phyloP scores from a whole-genome alignment of 2,113 vertebrate genomes.

The Solea senegalensis region DNA sequence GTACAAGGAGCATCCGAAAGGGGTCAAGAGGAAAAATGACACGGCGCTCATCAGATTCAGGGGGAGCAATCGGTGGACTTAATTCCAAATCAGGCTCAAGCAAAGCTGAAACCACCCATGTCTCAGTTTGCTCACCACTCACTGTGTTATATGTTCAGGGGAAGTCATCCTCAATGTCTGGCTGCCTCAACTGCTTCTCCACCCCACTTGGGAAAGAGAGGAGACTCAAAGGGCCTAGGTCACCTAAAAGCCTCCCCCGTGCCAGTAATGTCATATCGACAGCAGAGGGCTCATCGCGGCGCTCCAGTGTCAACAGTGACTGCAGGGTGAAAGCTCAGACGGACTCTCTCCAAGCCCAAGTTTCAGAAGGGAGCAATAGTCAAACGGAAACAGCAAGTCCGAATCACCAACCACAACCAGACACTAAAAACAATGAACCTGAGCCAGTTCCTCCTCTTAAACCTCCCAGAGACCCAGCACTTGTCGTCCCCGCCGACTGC shows the following conservation, averaged over 20 bases:
- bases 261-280: conserved; percentile 93
- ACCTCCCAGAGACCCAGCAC: conserved; percentile 66
- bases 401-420: conserved; percentile 71
- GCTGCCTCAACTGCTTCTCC: conserved; percentile 82
- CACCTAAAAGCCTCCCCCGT: conserved; percentile 85
- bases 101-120: conserved; percentile 78
- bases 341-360: conserved; percentile 68
- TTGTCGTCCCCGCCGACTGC: conserved; percentile 19
- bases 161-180: conserved; percentile 83
- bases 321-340: conserved; percentile 75
- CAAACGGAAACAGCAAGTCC: conserved; percentile 77
- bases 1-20: conserved; percentile 81
- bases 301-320: conserved; percentile 89
- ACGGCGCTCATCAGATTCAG: conserved; percentile 64
- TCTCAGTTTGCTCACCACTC: conserved; percentile 75
- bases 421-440: conserved; percentile 49
- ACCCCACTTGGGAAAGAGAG: conserved; percentile 82
- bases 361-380: conserved; percentile 61
- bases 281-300: conserved; percentile 89
- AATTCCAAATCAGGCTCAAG: conserved; percentile 55
- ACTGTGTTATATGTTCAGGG: conserved; percentile 81
- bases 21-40: conserved; percentile 66
- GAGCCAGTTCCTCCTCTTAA: conserved; percentile 61
- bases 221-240: conserved; percentile 70
- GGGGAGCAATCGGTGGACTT: conserved; percentile 59